Percentiles rank a stretch among this genome's conserved stretches.
These are phyloP conservation scores for Heliconius himera DNA, from an alignment of 1,140 invertebrate species.

Conservation along the genomic window DNA sequence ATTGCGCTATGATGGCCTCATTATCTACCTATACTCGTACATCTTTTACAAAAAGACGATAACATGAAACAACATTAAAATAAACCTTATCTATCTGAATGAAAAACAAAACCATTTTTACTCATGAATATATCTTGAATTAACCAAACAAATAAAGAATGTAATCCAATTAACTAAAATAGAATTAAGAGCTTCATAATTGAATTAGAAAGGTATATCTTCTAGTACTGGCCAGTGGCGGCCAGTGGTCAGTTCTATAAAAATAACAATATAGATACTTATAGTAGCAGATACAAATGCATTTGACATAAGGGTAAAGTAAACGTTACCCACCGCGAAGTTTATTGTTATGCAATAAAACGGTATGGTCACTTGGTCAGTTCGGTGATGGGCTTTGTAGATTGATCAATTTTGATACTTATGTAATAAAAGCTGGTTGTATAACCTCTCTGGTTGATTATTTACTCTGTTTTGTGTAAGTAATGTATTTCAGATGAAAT, in stretches of 20 bases:
- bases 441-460: too few relatives aligned
- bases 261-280: background rate
- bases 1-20: too few relatives aligned
- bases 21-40: background rate
- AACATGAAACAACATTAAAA: background rate
- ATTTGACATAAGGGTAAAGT: conserved; percentile 16
- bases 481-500: too few relatives aligned
- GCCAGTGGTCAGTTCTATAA: conserved; percentile 17
- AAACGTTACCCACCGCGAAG: background rate
- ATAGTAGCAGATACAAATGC: background rate
- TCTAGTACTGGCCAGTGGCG: background rate
- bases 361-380: conserved; percentile 29
- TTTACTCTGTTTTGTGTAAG: too few relatives aligned
- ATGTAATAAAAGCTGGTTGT: background rate
- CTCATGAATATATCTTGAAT: background rate
- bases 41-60: background rate
- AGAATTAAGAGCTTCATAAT: background rate
- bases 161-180: background rate
- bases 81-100: background rate
- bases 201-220: background rate
- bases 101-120: background rate
- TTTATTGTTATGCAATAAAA: conserved; percentile 36
- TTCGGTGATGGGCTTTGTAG: conserved; percentile 5
- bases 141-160: background rate
- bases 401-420: conserved; percentile 13